Base-by-base conservation (phyloP, 2,797 vertebrate species). In the Labeo calbasu region DNA sequence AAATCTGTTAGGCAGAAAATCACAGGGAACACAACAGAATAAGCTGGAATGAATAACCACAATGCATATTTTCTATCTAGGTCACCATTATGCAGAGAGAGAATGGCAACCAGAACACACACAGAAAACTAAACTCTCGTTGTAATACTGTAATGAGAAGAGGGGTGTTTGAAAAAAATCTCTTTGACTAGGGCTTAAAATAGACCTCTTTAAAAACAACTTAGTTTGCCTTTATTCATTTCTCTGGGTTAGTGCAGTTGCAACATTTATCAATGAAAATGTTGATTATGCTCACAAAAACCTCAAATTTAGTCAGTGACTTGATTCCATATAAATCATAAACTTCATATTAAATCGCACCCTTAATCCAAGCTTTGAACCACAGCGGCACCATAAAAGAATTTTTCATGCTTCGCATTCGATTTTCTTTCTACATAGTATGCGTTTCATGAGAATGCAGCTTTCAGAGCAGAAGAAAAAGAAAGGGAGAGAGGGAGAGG, bases 321-420 rank as follows among this genome's bases (percentile, higher is more conserved):
- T 77, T 81, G 76, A 53, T 70, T 87, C 75, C 79, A 73, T 65
- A 81, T 84, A 84, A 82, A 84, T 81, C 82, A 78, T 78, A 69
- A 73, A 72, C 73, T 77, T 81, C 43, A 84, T 76, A 77, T 32
- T 59, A 76, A 71, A 77, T 80, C 50, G 23, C 68, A 84, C 72
- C 66, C 68, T 77, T 88, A 80, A 82, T 86, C 79, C 79, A 77
- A 79, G 79, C 82, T 82, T 87, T 85, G 81, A 85, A 80, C 77
- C 66, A 76, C 65, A 65, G 57, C n/a, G 66, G 80, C 84, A 68
- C 72, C 68, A 78, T 85, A 66, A 70, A 86, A 77, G 2, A 53
- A 65, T 72, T 81, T 76, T 84, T 43, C 53, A 85, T 86, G 84
- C 85, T 80, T 76, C 40, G 21, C 83, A 77, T 88, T 82, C 21